Conservation (phyloP, 2,113 vertebrate genomes). For the Hiodon tergisus region DNA sequence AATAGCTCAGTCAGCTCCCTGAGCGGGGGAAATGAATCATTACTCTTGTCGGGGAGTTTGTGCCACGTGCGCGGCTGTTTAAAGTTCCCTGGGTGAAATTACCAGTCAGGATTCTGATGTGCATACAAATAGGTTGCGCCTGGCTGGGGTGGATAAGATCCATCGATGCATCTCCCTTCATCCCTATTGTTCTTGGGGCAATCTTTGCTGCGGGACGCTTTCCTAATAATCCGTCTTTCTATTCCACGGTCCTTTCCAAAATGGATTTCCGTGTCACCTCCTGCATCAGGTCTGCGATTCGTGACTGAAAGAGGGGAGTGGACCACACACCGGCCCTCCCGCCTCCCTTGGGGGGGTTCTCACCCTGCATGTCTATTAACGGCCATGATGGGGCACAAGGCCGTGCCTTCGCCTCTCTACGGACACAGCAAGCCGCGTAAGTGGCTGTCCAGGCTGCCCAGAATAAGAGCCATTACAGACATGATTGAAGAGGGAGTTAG, state of each 20-base stretch:
- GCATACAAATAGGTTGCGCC: background rate
- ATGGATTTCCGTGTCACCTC: background rate
- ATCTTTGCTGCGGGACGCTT: background rate
- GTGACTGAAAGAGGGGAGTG: background rate
- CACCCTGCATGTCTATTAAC: background rate
- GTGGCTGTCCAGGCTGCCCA: too few species aligned
- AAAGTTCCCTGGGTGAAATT: too few species aligned
- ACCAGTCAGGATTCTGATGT: too few species aligned
- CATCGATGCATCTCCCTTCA: background rate
- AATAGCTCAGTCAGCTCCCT: too few species aligned
- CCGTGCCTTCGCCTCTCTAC: too few species aligned
- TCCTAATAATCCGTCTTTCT: background rate
- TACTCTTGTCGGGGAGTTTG: too few species aligned
- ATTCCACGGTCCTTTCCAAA: background rate
- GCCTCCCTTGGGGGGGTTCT: background rate
- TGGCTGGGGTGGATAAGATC: background rate
- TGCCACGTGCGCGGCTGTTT: too few species aligned
- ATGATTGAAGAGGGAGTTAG: too few species aligned
- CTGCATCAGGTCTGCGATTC: background rate
- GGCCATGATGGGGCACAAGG: too few species aligned
- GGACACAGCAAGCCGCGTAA: too few species aligned
- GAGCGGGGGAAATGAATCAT: too few species aligned
- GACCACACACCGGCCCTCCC: background rate
- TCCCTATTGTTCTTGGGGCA: background rate
- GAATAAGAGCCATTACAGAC: too few species aligned